Conservation (phyloP, 2,797 vertebrate species). For the Melanogrammus aeglefinus region DNA sequence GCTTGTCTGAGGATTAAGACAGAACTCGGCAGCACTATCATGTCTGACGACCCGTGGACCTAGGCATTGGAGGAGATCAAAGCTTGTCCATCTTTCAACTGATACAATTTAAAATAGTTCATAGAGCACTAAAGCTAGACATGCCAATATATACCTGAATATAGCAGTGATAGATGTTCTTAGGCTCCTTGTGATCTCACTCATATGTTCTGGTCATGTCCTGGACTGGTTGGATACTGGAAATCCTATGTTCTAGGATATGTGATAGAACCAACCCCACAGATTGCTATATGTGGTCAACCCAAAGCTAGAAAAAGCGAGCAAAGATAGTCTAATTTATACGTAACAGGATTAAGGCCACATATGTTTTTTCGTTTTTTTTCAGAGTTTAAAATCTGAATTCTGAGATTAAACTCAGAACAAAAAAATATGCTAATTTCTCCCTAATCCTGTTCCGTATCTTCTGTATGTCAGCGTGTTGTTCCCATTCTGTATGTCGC, state of each 20-base stretch:
- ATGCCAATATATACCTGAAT: background rate
- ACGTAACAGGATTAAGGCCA: too few relatives aligned
- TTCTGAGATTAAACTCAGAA: too few relatives aligned
- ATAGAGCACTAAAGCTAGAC: background rate
- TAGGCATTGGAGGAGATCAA: background rate
- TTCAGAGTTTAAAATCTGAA: too few relatives aligned
- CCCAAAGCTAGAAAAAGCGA: background rate
- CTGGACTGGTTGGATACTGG: background rate
- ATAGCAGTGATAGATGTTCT: constrained; percentile 12
- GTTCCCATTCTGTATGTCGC: too few relatives aligned
- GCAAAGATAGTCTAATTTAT: background rate
- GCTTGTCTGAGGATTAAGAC: background rate
- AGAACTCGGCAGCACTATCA: background rate
- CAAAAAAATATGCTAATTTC: too few relatives aligned
- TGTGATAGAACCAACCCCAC: background rate
- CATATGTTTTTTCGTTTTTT: too few relatives aligned
- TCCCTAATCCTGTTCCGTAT: too few relatives aligned
- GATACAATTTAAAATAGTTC: background rate
- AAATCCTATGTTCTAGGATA: background rate
- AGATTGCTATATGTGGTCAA: constrained; percentile 3
- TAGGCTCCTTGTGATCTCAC: constrained; percentile 2
- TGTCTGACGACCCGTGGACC: background rate
- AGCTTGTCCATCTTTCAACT: background rate
- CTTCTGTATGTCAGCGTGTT: too few relatives aligned
- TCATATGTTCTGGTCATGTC: constrained; percentile 9